Evolutionary conservation across 2,113 vertebrate genomes (phyloP), one percentile per base, ranked within the genome.

Genomic region (Xerus inauris): DNA sequence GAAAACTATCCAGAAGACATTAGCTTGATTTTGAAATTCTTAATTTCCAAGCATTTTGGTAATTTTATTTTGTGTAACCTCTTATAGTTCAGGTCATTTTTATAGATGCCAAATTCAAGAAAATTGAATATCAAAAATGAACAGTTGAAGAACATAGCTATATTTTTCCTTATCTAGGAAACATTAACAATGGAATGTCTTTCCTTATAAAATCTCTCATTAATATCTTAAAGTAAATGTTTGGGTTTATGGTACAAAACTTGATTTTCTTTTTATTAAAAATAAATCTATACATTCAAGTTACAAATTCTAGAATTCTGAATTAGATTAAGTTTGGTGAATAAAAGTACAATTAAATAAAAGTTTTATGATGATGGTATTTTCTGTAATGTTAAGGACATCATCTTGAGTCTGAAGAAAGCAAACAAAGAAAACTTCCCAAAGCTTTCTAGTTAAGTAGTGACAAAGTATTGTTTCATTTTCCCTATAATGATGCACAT

Each of bases 1-100:
- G 72, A 65, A 67, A 38, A 86, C 0, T 62, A 1, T 88, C 42
- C 80, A 96, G 95, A 97, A 97, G 73, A 59, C 95, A 98, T 98
- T 97, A 98, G 96, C 92, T 96, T 96, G 90, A 98, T 98, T 98
- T 97, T 98, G 98, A 98, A 98, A 99, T 98, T 98, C 98, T 98
- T 97, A 98, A 99, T 99, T 99, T 99, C 97, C 72, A 99, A 98
- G 94, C 98, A 97, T 98, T 98, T 97, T 49, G 96, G 97, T 99
- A 99, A 99, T 99, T 99, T 98, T 97, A 99, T 99, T 99, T 98
- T 98, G 97, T 95, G 98, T 98, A 99, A 99, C 99, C 99, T 99
- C 98, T 99, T 98, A 99, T 98, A 99, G 99, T 98, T 99, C 98
- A 99, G 99, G 99, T 99, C 99, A 99, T 97, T 98, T 98, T 97